These are phyloP conservation scores for Nymphalis urticae DNA, from an alignment of 2,888 invertebrate genomes.

Conservation along the genomic window DNA sequence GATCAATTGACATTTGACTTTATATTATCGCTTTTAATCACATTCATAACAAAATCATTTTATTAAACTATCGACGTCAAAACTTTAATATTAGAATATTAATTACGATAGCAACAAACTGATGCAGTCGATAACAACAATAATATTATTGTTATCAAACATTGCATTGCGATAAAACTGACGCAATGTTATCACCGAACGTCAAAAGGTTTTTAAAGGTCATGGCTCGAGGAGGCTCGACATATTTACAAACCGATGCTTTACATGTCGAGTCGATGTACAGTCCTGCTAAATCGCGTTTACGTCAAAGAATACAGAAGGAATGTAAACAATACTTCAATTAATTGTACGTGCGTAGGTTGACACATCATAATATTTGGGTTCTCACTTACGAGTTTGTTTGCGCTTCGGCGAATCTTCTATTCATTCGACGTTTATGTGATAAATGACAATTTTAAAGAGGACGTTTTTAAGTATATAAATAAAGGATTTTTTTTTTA, in stretches of 20 bases:
- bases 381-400: background rate
- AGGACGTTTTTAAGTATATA: background rate
- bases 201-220: constrained; percentile 26
- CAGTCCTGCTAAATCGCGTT: constrained; percentile 18
- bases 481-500: background rate
- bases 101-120: constrained; percentile 15
- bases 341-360: constrained; percentile 13
- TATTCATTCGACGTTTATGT: background rate
- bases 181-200: constrained; percentile 28
- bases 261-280: constrained; percentile 19
- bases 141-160: constrained; percentile 20
- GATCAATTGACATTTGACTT: background rate
- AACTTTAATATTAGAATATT: background rate
- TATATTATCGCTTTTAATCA: too few species aligned
- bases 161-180: constrained; percentile 27
- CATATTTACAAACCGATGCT: constrained; percentile 29
- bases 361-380: constrained; percentile 8
- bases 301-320: constrained; percentile 27
- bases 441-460: background rate
- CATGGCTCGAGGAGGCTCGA: constrained; percentile 33
- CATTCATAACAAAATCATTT: background rate
- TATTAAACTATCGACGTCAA: background rate
- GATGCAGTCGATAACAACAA: constrained; percentile 22
- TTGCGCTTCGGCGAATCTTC: constrained; percentile 7
- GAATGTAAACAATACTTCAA: constrained; percentile 24